Evolutionary conservation across 2,113 vertebrate species (phyloP).

Genomic region (Cololabis saira): DNA sequence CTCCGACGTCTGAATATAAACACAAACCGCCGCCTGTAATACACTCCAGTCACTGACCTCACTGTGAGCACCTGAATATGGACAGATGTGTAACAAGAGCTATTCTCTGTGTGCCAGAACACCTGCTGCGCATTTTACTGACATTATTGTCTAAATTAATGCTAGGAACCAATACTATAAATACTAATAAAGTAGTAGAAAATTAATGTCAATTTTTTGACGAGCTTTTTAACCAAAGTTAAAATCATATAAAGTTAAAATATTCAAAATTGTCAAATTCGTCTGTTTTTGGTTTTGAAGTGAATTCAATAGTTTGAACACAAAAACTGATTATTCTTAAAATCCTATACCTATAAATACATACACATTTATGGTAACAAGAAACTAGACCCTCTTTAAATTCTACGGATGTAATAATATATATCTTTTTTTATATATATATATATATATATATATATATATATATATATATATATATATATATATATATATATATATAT

Average conservation of each 20-base stretch:
- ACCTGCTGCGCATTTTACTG: constrained; percentile 31
- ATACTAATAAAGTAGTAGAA: neutral
- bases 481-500: too few species aligned
- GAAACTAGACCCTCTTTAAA: too few species aligned
- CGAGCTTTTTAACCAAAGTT: constrained; percentile 6
- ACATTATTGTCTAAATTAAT: constrained; percentile 17
- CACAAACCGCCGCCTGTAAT: constrained; percentile 53
- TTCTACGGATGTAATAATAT: too few species aligned
- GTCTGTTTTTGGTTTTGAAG: too few species aligned
- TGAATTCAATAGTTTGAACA: too few species aligned
- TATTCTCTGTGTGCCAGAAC: constrained; percentile 22
- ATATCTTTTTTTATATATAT: too few species aligned
- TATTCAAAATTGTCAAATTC: neutral
- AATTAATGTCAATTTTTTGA: constrained; percentile 2
- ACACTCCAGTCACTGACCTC: constrained; percentile 25
- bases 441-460: too few species aligned
- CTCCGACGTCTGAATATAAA: constrained; percentile 19
- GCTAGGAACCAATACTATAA: neutral
- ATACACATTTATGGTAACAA: too few species aligned
- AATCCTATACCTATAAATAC: too few species aligned
- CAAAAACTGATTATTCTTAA: too few species aligned
- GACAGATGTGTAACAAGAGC: constrained; percentile 52
- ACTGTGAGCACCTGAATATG: constrained; percentile 16
- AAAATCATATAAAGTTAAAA: neutral
- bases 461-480: too few species aligned